Evolutionary conservation across 2,797 vertebrate species (phyloP).

Genomic region (Lagorchestes hirsutus): DNA sequence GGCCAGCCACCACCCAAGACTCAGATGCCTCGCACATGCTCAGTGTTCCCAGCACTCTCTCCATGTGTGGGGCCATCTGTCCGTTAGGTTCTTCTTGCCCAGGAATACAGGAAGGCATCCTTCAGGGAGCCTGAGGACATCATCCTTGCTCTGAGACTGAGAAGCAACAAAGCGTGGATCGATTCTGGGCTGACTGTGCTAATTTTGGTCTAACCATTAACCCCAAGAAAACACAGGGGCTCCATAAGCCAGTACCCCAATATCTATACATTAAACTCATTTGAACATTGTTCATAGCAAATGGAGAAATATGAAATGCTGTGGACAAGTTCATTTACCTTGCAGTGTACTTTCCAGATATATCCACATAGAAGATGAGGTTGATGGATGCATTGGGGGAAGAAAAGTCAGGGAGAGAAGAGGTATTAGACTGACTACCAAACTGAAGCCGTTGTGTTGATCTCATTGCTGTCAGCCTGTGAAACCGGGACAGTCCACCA

Average conservation of each 20-base stretch:
- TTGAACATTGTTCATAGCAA: neutral
- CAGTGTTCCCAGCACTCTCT: neutral
- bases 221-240: neutral
- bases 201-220: neutral
- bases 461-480: neutral
- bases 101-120: neutral
- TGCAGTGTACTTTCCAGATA: neutral
- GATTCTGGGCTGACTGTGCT: neutral
- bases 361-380: neutral
- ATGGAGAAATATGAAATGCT: neutral
- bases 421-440: neutral
- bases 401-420: neutral
- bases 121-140: conserved; percentile 59
- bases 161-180: no score
- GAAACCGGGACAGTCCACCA: neutral
- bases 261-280: no score
- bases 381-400: neutral
- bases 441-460: neutral
- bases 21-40: neutral
- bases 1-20: neutral
- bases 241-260: neutral
- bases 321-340: no score
- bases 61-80: neutral
- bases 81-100: neutral
- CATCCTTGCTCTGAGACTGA: neutral